Evolutionary conservation across 1,140 invertebrate genomes (phyloP).

Genomic region (Drosophila albomicans): DNA sequence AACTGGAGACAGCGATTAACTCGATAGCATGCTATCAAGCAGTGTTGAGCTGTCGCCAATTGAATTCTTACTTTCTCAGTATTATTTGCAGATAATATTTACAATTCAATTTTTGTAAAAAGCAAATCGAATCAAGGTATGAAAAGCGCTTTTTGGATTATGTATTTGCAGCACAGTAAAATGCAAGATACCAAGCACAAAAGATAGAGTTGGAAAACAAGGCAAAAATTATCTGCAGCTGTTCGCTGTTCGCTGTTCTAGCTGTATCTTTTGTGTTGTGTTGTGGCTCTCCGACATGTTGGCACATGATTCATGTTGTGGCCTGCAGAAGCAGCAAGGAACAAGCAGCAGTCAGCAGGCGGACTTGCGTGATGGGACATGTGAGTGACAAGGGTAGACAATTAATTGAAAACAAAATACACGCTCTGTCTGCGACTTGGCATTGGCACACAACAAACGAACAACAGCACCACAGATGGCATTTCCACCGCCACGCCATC

Average conservation of each 20-base stretch:
- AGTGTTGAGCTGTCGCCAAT: neutral
- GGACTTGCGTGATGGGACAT: slow-evolving; percentile 56
- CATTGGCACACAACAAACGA: neutral
- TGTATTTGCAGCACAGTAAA: neutral
- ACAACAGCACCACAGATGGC: slow-evolving; percentile 2
- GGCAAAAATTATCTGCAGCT: slow-evolving; percentile 7
- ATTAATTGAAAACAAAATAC: slow-evolving; percentile 75
- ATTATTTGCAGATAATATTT: too few species aligned
- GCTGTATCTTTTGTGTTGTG: slow-evolving; percentile 14
- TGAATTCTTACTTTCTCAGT: too few species aligned
- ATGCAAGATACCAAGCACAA: neutral
- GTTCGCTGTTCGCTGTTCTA: neutral
- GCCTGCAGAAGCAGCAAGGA: neutral
- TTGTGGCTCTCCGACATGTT: slow-evolving; percentile 34
- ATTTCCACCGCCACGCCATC: neutral
- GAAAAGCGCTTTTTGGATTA: too few species aligned
- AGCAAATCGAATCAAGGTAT: too few species aligned
- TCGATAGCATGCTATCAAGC: neutral
- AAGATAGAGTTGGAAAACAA: slow-evolving; percentile 12
- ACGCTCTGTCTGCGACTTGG: slow-evolving; percentile 26
- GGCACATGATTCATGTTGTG: slow-evolving; percentile 38
- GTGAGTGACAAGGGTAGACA: slow-evolving; percentile 77
- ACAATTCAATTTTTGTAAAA: too few species aligned
- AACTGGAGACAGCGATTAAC: neutral
- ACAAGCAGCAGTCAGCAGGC: neutral